These are phyloP conservation scores for Andrena camellia DNA, from an alignment of 2,888 invertebrate genomes.

Conservation along the genomic window DNA sequence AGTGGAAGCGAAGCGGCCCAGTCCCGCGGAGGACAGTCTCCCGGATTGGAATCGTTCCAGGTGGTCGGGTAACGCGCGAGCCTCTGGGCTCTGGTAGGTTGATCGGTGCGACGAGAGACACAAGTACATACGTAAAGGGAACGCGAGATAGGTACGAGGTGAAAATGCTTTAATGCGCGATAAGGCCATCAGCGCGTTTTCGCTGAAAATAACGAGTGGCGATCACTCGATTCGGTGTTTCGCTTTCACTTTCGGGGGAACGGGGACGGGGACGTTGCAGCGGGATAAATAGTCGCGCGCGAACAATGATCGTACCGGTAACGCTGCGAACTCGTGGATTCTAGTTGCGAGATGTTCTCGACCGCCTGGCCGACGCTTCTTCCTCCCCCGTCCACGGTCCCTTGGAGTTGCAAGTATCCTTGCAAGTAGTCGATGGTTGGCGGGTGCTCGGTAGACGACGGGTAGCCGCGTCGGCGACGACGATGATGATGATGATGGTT, in stretches of 20 bases:
- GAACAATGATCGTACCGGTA: slow-evolving; percentile 37
- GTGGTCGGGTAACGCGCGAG: slow-evolving; percentile 52
- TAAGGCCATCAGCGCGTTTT: slow-evolving; percentile 76
- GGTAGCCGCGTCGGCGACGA: slow-evolving; percentile 71
- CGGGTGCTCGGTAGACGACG: slow-evolving; percentile 63
- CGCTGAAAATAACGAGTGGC: slow-evolving; percentile 43
- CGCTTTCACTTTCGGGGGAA: background rate
- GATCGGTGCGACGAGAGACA: slow-evolving; percentile 49
- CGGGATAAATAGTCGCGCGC: background rate
- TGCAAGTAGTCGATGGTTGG: slow-evolving; percentile 61
- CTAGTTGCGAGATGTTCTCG: slow-evolving; percentile 17
- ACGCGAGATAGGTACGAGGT: slow-evolving; percentile 73
- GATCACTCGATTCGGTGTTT: background rate
- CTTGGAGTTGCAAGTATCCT: slow-evolving; percentile 30
- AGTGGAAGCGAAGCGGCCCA: background rate
- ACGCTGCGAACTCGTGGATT: slow-evolving; percentile 21
- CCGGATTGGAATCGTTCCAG: slow-evolving; percentile 71
- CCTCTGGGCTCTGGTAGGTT: slow-evolving; percentile 4
- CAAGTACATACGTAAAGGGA: slow-evolving; percentile 48
- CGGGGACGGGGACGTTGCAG: background rate
- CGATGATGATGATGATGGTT: slow-evolving; percentile 64
- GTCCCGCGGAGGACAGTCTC: slow-evolving; percentile 22
- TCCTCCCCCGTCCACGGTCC: slow-evolving; percentile 70
- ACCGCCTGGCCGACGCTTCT: slow-evolving; percentile 6
- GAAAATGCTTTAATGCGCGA: slow-evolving; percentile 81